A percentile compares a stretch with the other conserved stretches of the same genome.
Evolutionary conservation across 2,113 vertebrate genomes (phyloP).

Genomic region (Hystrix cristata): DNA sequence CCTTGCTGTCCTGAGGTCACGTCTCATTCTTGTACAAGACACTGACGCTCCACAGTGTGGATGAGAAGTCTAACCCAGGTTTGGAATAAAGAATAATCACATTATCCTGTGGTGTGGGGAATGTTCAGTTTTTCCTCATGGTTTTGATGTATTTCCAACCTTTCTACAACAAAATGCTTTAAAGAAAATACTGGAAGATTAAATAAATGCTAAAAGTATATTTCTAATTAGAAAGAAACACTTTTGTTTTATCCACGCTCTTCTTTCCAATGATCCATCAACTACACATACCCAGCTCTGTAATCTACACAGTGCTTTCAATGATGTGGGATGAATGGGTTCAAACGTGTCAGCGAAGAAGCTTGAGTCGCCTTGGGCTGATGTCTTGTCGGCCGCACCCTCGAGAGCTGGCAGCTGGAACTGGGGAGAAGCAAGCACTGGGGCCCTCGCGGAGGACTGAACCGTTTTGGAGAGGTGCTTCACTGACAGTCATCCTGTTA

Average conservation of each 20-base stretch:
- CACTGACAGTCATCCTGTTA: no score
- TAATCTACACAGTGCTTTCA: not conserved
- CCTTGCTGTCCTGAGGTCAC: no score
- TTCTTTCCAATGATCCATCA: not conserved
- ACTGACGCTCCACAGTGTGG: not conserved
- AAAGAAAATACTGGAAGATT: not conserved
- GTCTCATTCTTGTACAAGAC: not conserved
- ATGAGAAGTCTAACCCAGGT: not conserved
- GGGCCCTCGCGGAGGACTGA: not conserved
- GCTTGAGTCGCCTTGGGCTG: rapidly evolving
- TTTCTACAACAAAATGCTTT: not conserved
- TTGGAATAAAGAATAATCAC: not conserved
- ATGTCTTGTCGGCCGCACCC: rapidly evolving
- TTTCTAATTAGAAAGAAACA: not conserved
- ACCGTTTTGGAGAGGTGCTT: not conserved
- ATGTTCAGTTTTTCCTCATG: not conserved
- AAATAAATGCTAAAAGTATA: not conserved
- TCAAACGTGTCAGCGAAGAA: not conserved
- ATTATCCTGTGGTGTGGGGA: not conserved
- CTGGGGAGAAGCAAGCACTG: not conserved
- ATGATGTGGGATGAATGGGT: not conserved
- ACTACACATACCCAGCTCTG: rapidly evolving
- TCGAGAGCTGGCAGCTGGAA: not conserved
- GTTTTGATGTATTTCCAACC: not conserved
- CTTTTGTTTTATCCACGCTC: not conserved